These are phyloP conservation scores for Eupithecia pulchellata DNA, from an alignment of 2,888 invertebrate genomes.

Conservation along the genomic window DNA sequence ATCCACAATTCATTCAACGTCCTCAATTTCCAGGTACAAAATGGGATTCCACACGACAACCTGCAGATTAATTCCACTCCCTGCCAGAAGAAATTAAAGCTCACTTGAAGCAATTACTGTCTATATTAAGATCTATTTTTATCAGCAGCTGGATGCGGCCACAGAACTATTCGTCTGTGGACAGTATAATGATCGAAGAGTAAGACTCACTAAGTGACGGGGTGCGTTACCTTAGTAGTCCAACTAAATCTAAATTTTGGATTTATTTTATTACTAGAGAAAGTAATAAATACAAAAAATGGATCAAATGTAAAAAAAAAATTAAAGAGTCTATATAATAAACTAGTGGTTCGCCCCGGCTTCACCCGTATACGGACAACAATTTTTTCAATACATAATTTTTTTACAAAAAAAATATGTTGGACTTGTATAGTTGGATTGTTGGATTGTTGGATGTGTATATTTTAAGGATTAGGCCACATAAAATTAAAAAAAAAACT, in stretches of 20 bases:
- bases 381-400: too few relatives aligned
- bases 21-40: constrained; percentile 4
- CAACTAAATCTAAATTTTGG: neutral
- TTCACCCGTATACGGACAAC: too few relatives aligned
- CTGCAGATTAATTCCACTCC: constrained; percentile 50
- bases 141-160: constrained; percentile 32
- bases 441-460: too few relatives aligned
- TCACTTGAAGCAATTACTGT: constrained; percentile 64
- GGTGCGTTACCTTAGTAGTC: neutral
- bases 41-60: neutral
- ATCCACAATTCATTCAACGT: neutral
- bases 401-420: too few relatives aligned
- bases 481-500: too few relatives aligned
- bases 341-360: too few relatives aligned
- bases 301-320: neutral
- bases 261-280: neutral
- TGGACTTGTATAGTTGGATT: too few relatives aligned
- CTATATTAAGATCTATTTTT: constrained; percentile 46
- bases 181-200: neutral
- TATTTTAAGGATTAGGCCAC: too few relatives aligned
- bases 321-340: too few relatives aligned
- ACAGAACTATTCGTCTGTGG: constrained; percentile 10
- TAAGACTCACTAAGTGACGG: constrained; percentile 4
- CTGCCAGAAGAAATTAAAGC: constrained; percentile 61
- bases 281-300: neutral